A percentile compares a stretch with the other conserved stretches of the same genome.
Evolutionary conservation across 1,140 invertebrate genomes (phyloP).

Genomic region (Bombus picipes): DNA sequence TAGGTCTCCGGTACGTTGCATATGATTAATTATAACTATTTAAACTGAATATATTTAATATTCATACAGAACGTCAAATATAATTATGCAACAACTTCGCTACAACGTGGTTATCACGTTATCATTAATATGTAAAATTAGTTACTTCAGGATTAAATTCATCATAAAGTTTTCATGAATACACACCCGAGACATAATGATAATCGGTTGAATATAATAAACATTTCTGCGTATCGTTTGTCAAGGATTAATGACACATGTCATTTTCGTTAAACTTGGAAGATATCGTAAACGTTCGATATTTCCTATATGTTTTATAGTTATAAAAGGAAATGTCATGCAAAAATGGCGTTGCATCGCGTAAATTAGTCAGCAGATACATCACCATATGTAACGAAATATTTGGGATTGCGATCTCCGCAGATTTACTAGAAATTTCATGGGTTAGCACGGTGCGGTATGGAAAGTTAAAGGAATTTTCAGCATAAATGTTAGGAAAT

Average conservation of each 20-base stretch:
- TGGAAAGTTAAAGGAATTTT: conserved; percentile 38
- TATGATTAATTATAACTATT: conserved; percentile 36
- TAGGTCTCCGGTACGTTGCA: background rate
- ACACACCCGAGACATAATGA: background rate
- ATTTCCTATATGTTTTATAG: too few relatives aligned
- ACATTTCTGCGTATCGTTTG: background rate
- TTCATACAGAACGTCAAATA: conserved; percentile 43
- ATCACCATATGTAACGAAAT: background rate
- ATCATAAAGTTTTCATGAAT: conserved; percentile 33
- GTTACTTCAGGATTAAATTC: conserved; percentile 45
- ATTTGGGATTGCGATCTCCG: background rate
- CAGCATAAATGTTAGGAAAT: conserved; percentile 62
- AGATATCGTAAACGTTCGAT: too few relatives aligned
- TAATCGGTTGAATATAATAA: conserved; percentile 26
- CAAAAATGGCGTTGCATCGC: too few relatives aligned
- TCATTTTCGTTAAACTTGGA: too few relatives aligned
- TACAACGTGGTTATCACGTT: conserved; percentile 18
- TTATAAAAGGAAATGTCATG: too few relatives aligned
- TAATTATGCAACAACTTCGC: conserved; percentile 35
- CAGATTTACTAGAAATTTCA: conserved; percentile 2
- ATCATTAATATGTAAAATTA: conserved; percentile 43
- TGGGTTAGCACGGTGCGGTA: background rate
- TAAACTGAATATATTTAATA: conserved; percentile 45
- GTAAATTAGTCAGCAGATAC: too few relatives aligned
- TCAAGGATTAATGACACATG: too few relatives aligned